phyloP scores from a whole-genome alignment of 2,888 invertebrate genomes.

The Nomada goodeniana region DNA sequence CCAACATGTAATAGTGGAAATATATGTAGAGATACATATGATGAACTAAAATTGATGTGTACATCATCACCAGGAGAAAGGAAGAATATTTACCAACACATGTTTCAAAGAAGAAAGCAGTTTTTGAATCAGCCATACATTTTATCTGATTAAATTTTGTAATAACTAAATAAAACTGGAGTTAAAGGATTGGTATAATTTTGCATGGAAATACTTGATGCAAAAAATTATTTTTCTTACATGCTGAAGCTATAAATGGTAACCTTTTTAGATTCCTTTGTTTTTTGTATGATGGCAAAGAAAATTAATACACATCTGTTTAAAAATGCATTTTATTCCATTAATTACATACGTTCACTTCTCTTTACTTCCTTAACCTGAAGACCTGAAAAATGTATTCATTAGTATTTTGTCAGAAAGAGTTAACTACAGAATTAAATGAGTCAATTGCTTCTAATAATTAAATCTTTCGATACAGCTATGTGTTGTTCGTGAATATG shows the following conservation, averaged over 20 bases:
- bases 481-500: too few species aligned
- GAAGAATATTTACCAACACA: slow-evolving; percentile 53
- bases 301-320: slow-evolving; percentile 42
- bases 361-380: slow-evolving; percentile 96
- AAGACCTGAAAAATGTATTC: slow-evolving; percentile 88
- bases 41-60: slow-evolving; percentile 69
- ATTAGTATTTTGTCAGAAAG: not conserved
- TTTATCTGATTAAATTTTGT: slow-evolving; percentile 27
- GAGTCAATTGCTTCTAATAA: not conserved
- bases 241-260: not conserved
- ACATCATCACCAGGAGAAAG: slow-evolving; percentile 46
- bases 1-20: slow-evolving; percentile 69
- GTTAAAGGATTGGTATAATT: not conserved
- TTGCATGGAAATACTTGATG: not conserved
- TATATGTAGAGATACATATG: slow-evolving; percentile 71
- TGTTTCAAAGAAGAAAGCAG: slow-evolving; percentile 65
- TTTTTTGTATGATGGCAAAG: not conserved
- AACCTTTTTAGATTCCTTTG: not conserved
- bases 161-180: not conserved
- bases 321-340: slow-evolving; percentile 70
- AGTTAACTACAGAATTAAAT: not conserved
- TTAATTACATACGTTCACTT: slow-evolving; percentile 78
- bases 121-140: slow-evolving; percentile 68
- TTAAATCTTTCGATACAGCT: not conserved
- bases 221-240: not conserved